Percentiles rank a stretch among this genome's conserved stretches.
Evolutionary conservation across 2,113 vertebrate genomes (phyloP).

Genomic region (Nerophis ophidion): DNA sequence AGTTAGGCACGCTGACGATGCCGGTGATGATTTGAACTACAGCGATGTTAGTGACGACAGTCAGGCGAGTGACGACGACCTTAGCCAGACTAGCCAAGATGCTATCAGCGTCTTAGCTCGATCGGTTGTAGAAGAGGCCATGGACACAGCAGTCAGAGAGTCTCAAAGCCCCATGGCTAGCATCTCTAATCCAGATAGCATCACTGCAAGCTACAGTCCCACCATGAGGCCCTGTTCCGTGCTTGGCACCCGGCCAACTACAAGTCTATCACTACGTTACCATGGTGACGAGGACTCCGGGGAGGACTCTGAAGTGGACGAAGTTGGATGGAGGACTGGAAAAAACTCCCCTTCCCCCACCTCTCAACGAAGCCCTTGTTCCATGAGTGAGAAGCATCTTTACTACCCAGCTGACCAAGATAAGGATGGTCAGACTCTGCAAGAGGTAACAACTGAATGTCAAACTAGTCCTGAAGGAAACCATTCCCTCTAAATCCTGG

Average conservation of each 20-base stretch:
- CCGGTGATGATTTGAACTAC: slow-evolving; percentile 1
- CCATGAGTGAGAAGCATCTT: slow-evolving; percentile 6
- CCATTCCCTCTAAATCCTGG: background rate
- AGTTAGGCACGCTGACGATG: slow-evolving; percentile 16
- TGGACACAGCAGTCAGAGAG: slow-evolving; percentile 30
- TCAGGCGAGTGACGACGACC: slow-evolving; percentile 8
- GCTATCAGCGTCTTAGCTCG: slow-evolving; percentile 51
- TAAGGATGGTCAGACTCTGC: slow-evolving; percentile 15
- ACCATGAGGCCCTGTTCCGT: background rate
- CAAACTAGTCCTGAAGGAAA: background rate
- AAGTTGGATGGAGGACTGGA: slow-evolving; percentile 19
- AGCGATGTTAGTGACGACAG: background rate
- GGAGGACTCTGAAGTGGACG: slow-evolving; percentile 6
- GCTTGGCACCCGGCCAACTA: background rate
- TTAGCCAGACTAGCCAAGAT: slow-evolving; percentile 40
- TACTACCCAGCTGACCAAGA: slow-evolving; percentile 14
- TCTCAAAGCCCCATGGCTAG: background rate
- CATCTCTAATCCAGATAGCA: slow-evolving; percentile 4
- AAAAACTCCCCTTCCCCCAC: slow-evolving; percentile 15
- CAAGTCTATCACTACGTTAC: background rate
- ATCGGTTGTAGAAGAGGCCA: slow-evolving; percentile 33
- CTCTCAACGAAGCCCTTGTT: background rate
- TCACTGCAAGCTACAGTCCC: slow-evolving; percentile 14
- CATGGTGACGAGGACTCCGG: slow-evolving; percentile 18
- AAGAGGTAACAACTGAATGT: slow-evolving; percentile 41